Evolutionary conservation across 2,113 vertebrate genomes (phyloP).

Genomic region (Campylorhamphus procurvoides): DNA sequence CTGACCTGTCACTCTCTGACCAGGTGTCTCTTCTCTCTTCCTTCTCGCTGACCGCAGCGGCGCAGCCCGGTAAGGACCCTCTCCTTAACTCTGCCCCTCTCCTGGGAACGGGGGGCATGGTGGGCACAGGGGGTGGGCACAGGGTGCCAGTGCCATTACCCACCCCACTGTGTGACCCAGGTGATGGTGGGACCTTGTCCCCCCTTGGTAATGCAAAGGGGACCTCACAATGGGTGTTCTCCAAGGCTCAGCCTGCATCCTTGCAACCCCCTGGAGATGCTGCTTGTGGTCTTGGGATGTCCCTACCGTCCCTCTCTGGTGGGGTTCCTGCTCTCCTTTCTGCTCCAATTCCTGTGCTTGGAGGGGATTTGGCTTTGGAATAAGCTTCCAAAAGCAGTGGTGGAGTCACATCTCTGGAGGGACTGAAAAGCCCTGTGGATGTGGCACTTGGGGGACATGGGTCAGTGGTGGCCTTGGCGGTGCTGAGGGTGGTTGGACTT

Average conservation of each 20-base stretch:
- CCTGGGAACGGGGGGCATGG: accelerated
- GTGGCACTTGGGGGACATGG: background rate
- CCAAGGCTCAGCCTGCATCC: accelerated
- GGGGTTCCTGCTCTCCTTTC: background rate
- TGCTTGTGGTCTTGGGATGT: background rate
- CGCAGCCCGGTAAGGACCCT: constrained; percentile 92
- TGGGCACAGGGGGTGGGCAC: accelerated
- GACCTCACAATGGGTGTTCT: accelerated
- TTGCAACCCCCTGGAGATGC: no score
- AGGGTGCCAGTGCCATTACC: accelerated
- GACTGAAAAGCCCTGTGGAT: background rate
- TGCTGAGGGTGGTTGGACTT: background rate
- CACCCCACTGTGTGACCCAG: accelerated
- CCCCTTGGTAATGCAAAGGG: accelerated
- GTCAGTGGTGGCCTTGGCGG: background rate
- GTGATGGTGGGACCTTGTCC: accelerated
- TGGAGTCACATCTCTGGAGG: background rate
- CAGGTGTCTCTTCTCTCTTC: constrained; percentile 99
- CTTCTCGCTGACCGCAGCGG: constrained; percentile 98
- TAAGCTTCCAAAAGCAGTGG: background rate
- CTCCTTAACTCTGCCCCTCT: background rate
- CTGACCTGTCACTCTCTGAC: constrained; percentile 96
- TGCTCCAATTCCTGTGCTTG: accelerated
- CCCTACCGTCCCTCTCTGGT: accelerated
- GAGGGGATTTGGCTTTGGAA: background rate